Evolutionary conservation across 2,888 invertebrate species (phyloP).

Genomic region (Toxonevra muliebris): DNA sequence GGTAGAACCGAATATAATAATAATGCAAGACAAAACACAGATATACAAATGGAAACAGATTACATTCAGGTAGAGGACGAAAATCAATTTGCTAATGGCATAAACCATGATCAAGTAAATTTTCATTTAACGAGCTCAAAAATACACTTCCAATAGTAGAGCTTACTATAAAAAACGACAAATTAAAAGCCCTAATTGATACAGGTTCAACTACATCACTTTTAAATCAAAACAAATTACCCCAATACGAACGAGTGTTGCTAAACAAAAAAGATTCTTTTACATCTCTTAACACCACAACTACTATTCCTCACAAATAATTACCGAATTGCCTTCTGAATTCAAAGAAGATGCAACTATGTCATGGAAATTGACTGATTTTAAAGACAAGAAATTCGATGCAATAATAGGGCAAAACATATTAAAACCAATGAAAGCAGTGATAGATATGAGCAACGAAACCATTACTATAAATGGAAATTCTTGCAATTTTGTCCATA

Average conservation of each 20-base stretch:
- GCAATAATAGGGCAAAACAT: constrained; percentile 6
- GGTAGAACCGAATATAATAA: background rate
- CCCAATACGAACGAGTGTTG: constrained; percentile 20
- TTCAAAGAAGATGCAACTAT: constrained; percentile 29
- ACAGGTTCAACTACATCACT: constrained; percentile 34
- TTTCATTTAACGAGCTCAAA: constrained; percentile 27
- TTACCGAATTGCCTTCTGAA: constrained; percentile 22
- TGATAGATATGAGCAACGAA: constrained; percentile 3
- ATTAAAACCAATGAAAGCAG: constrained; percentile 2
- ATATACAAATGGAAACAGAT: constrained; percentile 19
- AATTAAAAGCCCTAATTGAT: constrained; percentile 26
- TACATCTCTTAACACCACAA: constrained; percentile 25
- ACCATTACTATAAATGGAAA: constrained; percentile 9
- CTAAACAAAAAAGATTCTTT: constrained; percentile 18
- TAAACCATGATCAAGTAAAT: constrained; percentile 25
- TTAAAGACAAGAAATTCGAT: constrained; percentile 7
- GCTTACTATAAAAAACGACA: constrained; percentile 20
- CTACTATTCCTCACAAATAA: constrained; percentile 18
- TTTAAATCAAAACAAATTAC: constrained; percentile 27
- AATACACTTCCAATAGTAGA: constrained; percentile 28
- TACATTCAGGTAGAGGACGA: constrained; percentile 8
- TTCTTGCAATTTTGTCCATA: background rate
- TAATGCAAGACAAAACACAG: background rate
- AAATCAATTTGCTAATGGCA: background rate
- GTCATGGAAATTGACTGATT: constrained; percentile 29